Evolutionary conservation across 2,113 vertebrate species (phyloP).

Genomic region (Pavo muticus): DNA sequence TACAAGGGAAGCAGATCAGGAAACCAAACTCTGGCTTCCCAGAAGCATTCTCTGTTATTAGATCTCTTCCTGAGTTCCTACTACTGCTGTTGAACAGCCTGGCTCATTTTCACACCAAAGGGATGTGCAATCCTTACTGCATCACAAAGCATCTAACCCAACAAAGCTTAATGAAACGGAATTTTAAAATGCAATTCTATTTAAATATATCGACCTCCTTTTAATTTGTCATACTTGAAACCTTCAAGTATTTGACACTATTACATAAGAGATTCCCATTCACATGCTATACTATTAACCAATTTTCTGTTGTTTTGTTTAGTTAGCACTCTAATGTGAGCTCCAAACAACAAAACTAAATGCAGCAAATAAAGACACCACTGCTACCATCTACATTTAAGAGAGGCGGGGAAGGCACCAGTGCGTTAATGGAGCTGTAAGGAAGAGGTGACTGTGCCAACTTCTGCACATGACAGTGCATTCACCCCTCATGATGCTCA

Average conservation of each 20-base stretch:
- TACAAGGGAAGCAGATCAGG: neutral
- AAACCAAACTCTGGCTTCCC: neutral
- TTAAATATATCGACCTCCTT: neutral
- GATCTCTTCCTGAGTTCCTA: neutral
- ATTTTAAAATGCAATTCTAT: neutral
- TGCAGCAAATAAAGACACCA: neutral
- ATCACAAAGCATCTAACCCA: neutral
- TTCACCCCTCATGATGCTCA: neutral
- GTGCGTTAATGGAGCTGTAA: neutral
- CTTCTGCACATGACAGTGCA: accelerated
- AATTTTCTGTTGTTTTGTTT: neutral
- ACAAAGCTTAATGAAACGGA: neutral
- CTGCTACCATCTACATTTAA: neutral
- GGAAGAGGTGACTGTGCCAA: neutral
- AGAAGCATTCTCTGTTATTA: neutral
- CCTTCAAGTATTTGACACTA: neutral
- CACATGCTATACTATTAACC: neutral
- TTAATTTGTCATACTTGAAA: neutral
- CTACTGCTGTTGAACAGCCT: neutral
- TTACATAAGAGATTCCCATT: neutral
- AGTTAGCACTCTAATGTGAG: neutral
- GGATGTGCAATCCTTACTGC: neutral
- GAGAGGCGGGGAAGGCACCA: neutral
- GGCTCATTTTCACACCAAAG: neutral
- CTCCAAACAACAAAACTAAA: neutral